Evolutionary conservation across 2,113 vertebrate genomes (phyloP).

Genomic region (Phrynosoma blainvillii): DNA sequence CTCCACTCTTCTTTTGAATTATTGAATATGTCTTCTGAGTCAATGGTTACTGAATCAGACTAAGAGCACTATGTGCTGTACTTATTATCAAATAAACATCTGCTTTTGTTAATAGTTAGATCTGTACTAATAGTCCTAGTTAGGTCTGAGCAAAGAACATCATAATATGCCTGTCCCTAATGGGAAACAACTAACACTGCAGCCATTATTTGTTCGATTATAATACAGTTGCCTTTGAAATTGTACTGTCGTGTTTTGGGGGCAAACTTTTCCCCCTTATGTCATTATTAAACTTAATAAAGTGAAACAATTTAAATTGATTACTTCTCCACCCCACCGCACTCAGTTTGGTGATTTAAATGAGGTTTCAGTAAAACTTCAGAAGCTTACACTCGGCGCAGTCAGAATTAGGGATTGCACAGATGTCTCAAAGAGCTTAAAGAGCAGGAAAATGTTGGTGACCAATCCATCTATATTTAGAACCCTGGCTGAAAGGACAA

Average conservation of each 20-base stretch:
- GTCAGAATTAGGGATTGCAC: constrained; percentile 76
- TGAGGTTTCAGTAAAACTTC: constrained; percentile 42
- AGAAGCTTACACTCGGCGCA: constrained; percentile 50
- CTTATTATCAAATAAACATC: too few species aligned
- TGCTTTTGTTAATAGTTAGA: too few species aligned
- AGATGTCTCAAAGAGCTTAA: constrained; percentile 85
- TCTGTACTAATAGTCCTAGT: too few species aligned
- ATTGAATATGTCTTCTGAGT: too few species aligned
- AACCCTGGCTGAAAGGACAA: constrained; percentile 54
- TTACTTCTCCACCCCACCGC: background rate
- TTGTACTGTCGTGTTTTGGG: background rate
- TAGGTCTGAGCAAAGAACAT: too few species aligned
- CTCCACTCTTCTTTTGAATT: too few species aligned
- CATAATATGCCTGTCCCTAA: too few species aligned
- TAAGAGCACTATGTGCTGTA: too few species aligned
- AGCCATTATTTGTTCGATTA: accelerated
- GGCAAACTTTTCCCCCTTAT: background rate
- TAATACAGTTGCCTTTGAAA: background rate
- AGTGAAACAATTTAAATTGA: background rate
- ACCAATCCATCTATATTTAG: constrained; percentile 80
- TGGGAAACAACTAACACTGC: too few species aligned
- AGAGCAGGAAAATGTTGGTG: constrained; percentile 70
- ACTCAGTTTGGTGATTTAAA: constrained; percentile 10
- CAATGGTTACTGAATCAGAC: too few species aligned
- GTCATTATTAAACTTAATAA: background rate